phyloP scores from a whole-genome alignment of 2,888 invertebrate species.

The Scelioninae gen. 1 region DNA sequence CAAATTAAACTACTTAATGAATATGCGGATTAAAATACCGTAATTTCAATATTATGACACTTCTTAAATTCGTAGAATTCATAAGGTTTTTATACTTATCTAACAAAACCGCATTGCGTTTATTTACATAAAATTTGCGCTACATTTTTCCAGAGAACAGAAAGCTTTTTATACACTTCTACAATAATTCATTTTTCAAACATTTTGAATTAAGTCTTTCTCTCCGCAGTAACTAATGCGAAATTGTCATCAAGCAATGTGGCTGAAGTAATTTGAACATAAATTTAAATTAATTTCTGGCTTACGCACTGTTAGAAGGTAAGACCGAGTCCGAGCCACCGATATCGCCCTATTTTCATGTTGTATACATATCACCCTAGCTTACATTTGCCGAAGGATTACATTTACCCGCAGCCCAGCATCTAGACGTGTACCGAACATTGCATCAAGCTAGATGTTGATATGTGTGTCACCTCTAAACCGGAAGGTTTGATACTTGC shows the following conservation, averaged over 20 bases:
- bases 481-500: constrained; percentile 54
- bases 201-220: background rate
- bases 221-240: constrained; percentile 3
- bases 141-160: too few relatives aligned
- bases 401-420: constrained; percentile 34
- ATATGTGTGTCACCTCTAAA: constrained; percentile 50
- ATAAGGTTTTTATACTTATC: too few relatives aligned
- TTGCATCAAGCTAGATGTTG: constrained; percentile 57
- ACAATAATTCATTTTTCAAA: background rate
- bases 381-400: constrained; percentile 52
- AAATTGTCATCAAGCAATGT: constrained; percentile 11
- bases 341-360: constrained; percentile 46
- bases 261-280: constrained; percentile 12
- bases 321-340: constrained; percentile 19
- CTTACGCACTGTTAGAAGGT: background rate
- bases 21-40: background rate
- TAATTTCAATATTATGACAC: background rate
- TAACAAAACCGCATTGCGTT: too few relatives aligned
- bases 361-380: constrained; percentile 34
- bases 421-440: constrained; percentile 46
- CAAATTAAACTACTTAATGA: background rate
- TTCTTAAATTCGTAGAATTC: too few relatives aligned
- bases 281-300: constrained; percentile 36
- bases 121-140: too few relatives aligned
- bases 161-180: too few relatives aligned